Base-by-base conservation (phyloP, 30 jellyfish, hydroid and myxozoan genomes). In the Hydractinia echinata region DNA sequence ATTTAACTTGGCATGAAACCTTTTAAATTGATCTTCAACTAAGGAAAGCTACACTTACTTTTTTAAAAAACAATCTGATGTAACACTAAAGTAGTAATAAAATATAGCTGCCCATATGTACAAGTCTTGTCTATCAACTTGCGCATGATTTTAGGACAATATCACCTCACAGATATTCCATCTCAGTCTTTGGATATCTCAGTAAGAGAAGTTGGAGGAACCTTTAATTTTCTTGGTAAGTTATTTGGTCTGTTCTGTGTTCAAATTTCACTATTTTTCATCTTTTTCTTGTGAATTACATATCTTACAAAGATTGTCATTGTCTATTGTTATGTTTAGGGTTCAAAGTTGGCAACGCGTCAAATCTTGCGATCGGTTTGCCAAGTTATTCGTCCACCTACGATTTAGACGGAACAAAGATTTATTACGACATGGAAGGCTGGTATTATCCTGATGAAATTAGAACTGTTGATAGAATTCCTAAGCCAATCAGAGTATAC, bases 211-310 rank as follows among this genome's bases (percentile, higher is more conserved):
- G 60, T 51, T 52, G 88, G 81, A 48, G 85, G 84, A 10, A 76
- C 97, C 4, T 76, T 21, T 10, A 84, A 86, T 61, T 91, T 91
- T 81, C 80, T 91, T 16, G 77, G 97, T 91, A 61, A 15, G 97
- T 79, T 44, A 5, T 5, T 9, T 18, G 10, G 13, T 48, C 55
- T 6, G 51, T 71, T 13, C 70, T 16, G 2, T 30, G 44, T 30
- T 30, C 44, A 30, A 30, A 2, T 30, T 30, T 30, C 44, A 30
- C 44, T 30, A 30, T 30, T 30, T 30, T 30, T 30, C 44, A 30
- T 30, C 44, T n/a, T n/a, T n/a, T n/a, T n/a, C n/a, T 30, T 30
- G 44, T 30, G 44, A 30, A 30, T 30, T 30, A 30, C 44, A 30
- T 30, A 30, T 30, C 2, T 30, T 30, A 30, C 44, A 30, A 30